Base-by-base conservation (phyloP, 2,888 invertebrate species). In the Amblyteles armatorius region DNA sequence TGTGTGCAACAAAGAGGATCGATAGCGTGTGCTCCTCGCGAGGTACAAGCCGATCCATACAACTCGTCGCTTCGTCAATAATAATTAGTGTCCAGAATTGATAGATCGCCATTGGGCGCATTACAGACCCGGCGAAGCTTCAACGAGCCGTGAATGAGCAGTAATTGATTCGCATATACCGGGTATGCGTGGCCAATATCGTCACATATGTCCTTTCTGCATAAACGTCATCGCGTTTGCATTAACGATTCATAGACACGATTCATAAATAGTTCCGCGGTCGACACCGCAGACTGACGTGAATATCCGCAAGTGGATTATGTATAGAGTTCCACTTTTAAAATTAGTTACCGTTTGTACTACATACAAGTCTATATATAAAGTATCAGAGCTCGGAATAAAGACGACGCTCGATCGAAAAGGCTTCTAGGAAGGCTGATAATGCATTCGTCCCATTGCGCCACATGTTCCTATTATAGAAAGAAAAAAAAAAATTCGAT, bases 111-210 rank as follows among this genome's bases (percentile, higher is more conserved):
- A 26, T 71, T 79, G 50, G 29, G 57, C 60, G 79, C 22, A 72
- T 72, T 79, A 63, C 79, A 72, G 72, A 72, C 63, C 50, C 79
- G 55, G 19, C 48, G 79, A 71, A 52, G 79, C 50, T 50, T 33
- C 48, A 36, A 79, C 50, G 71, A 50, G 55, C 63, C 63, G 22
- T 72, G 52, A 22, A 79, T 72, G 71, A 72, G 71, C 48, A 63
- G 72, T 79, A 79, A 79, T 79, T 72, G 79, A 79, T 72, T 79
- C 79, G 19, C 71, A 44, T 50, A 50, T 67, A 48, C n/a, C 7
- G 40, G 48, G 50, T 50, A 19, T 50, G 29, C 55, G 22, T 50
- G 11, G 16, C 7, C 55, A 44, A 5, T 50, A 26, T 63, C 33
- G 36, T 29, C 50, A 63, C 71, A 79, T 36, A 79, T 71, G 79